Evolutionary conservation across 2,888 invertebrate species (phyloP), one percentile per base, ranked within the genome.

Genomic region (Metopia argyrocephala): DNA sequence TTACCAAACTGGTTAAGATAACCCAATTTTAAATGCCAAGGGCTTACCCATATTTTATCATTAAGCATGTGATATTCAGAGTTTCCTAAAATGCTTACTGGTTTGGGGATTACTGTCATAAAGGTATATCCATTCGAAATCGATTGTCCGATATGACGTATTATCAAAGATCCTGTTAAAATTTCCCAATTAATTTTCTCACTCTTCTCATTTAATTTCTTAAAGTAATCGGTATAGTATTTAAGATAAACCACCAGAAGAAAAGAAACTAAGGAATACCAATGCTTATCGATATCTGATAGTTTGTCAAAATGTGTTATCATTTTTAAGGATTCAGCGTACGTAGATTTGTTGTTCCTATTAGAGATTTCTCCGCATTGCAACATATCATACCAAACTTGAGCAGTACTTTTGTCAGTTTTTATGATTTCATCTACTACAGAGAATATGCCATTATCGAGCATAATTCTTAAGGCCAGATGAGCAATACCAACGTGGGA

Each of bases 131-230:
- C 96, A 88, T 97, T 97, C 38, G 79, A 82, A 86, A 96, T 93
- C 66, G 97, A 91, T 90, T 98, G 98, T 0, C 95, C 94, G 62
- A 96, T 92, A 85, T 95, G 95, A 28, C 95, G 93, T 61, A 96
- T 91, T 45, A 97, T 89, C 5, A 95, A 87, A 0, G 94, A 93
- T 0, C 95, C 94, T 18, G 59, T 78, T 12, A 89, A 15, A 62
- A 92, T 25, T 12, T 91, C 87, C 89, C 91, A 89, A 78, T 92
- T 89, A 0, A 70, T 69, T 75, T 2, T 90, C 85, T 2, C 91
- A 89, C 3, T 62, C 5, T 3, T 62, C 52, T 0, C 90, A 83
- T n/a, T 92, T 87, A 56, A 93, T 89, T 81, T 89, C 1, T 92
- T 89, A 85, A 95, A 94, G 87, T 94, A 95, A 15, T 91, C 87